A percentile compares a stretch with the other conserved stretches of the same genome.
Evolutionary conservation across 2,888 invertebrate species (phyloP).

Genomic region (Clitarchus hookeri): DNA sequence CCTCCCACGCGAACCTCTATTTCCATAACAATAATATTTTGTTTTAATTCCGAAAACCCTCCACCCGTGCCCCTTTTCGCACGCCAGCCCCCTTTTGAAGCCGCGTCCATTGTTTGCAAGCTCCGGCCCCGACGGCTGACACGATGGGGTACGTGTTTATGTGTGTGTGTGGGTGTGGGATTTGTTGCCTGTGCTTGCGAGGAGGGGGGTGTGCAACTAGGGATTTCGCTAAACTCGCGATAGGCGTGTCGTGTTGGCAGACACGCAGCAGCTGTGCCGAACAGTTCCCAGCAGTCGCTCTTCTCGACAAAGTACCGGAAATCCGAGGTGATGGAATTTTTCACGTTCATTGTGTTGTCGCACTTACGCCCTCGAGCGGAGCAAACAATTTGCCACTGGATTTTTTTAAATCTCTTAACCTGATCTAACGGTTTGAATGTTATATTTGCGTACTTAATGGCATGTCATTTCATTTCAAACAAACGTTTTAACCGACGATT

Average conservation of each 20-base stretch:
- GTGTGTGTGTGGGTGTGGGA: too few species aligned
- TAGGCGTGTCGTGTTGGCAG: conserved; percentile 3
- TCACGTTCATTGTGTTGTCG: not conserved
- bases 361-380: not conserved
- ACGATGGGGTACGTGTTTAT: not conserved
- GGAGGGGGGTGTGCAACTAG: not conserved
- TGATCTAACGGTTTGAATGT: too few species aligned
- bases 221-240: conserved; percentile 3
- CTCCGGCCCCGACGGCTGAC: not conserved
- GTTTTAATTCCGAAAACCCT: not conserved
- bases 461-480: too few species aligned
- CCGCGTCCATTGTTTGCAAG: not conserved
- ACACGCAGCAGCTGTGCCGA: not conserved
- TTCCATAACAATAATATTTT: conserved; percentile 14
- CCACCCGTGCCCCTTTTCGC: not conserved
- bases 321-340: not conserved
- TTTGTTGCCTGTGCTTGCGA: not conserved
- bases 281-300: too few species aligned
- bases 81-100: not conserved
- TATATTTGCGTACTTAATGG: too few species aligned
- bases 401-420: too few species aligned
- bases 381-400: too few species aligned
- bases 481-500: too few species aligned
- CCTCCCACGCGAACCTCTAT: not conserved
- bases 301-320: not conserved